Evolutionary conservation across 2,113 vertebrate genomes (phyloP).

Genomic region (Phodopus roborovskii): DNA sequence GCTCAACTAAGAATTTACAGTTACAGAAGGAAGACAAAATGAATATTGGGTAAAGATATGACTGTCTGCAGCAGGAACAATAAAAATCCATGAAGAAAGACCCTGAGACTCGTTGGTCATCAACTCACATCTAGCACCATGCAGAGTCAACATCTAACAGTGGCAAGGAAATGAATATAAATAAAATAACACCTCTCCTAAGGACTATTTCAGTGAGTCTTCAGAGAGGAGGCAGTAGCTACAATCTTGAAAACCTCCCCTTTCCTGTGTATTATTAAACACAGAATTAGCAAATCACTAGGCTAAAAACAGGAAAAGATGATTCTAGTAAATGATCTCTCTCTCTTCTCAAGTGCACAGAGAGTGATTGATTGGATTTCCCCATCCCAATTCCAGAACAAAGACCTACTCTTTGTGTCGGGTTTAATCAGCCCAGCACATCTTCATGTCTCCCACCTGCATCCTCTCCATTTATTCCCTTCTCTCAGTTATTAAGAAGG

Average conservation of each 20-base stretch:
- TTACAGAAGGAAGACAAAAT: neutral
- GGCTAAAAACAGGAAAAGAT: neutral
- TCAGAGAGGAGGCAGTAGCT: neutral
- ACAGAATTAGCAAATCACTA: neutral
- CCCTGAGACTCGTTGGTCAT: too few relatives aligned
- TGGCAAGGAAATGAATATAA: neutral
- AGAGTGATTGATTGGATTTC: neutral
- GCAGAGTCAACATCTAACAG: accelerated
- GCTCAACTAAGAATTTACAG: neutral
- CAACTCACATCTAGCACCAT: accelerated
- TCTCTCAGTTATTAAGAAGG: neutral
- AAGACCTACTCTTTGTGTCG: neutral
- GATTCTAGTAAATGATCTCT: neutral
- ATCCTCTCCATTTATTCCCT: neutral
- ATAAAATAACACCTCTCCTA: accelerated
- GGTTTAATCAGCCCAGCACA: neutral
- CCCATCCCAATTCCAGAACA: neutral
- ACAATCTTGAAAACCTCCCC: accelerated
- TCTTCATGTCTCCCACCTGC: neutral
- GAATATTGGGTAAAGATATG: neutral
- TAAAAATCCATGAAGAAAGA: neutral
- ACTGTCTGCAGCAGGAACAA: neutral
- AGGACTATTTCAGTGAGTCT: accelerated
- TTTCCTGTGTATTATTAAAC: neutral
- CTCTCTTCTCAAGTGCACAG: neutral